phyloP scores from a whole-genome alignment of 2,797 vertebrate genomes.

The Pseudochirops corinnae region DNA sequence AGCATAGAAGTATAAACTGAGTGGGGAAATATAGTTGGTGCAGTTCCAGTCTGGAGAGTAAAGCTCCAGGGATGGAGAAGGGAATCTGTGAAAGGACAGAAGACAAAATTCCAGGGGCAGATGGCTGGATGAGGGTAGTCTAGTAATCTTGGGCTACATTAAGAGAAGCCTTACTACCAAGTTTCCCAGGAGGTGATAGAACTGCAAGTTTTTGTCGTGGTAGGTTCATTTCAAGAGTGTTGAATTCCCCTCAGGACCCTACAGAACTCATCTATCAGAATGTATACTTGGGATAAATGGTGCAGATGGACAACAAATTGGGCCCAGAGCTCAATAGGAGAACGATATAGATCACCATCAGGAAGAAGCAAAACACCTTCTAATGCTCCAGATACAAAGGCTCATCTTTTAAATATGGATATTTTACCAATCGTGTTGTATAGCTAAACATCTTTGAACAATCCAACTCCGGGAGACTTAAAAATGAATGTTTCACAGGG shows the following conservation, averaged over 20 bases:
- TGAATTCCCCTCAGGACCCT: background rate
- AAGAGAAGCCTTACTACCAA: background rate
- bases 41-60: background rate
- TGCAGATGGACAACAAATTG: background rate
- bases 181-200: background rate
- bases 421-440: too few relatives aligned
- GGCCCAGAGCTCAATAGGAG: background rate
- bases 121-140: background rate
- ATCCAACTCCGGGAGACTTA: too few relatives aligned
- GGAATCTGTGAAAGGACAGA: background rate
- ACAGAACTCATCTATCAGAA: background rate
- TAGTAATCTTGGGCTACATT: background rate
- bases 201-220: background rate
- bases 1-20: background rate
- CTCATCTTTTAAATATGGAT: too few relatives aligned
- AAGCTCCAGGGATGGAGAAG: background rate
- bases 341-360: too few relatives aligned
- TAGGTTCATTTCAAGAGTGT: background rate
- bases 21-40: background rate
- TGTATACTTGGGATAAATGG: background rate
- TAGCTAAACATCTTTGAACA: too few relatives aligned
- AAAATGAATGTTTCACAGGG: too few relatives aligned
- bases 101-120: background rate
- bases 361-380: too few relatives aligned
- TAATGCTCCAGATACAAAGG: too few relatives aligned